Conservation (phyloP, 2,888 invertebrate genomes). For the Papilio protenor region DNA sequence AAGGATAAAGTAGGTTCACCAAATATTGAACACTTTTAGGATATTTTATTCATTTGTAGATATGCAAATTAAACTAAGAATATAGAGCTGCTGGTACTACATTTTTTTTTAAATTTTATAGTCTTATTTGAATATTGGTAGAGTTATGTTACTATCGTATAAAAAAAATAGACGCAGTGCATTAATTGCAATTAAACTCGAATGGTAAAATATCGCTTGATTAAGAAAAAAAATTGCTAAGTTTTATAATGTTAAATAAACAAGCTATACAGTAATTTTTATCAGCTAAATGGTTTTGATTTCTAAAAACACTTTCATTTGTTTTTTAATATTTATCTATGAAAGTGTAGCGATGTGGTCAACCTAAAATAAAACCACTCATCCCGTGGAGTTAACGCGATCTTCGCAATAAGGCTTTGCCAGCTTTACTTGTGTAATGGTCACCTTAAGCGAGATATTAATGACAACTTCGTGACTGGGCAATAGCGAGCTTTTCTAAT, state of each 20-base stretch:
- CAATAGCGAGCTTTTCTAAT: slow-evolving; percentile 42
- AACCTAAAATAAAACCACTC: slow-evolving; percentile 51
- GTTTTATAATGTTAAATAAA: neutral
- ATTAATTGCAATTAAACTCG: neutral
- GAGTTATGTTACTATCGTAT: neutral
- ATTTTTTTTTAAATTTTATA: neutral
- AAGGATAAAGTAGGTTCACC: slow-evolving; percentile 49
- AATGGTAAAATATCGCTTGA: neutral
- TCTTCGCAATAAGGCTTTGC: slow-evolving; percentile 59
- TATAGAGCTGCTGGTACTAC: neutral
- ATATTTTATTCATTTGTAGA: neutral
- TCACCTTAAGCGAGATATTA: slow-evolving; percentile 59
- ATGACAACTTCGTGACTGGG: slow-evolving; percentile 61
- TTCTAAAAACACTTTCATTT: neutral
- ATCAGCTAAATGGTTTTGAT: neutral
- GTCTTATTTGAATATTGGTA: neutral
- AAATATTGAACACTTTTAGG: slow-evolving; percentile 24
- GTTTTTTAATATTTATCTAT: neutral
- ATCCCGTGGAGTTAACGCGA: slow-evolving; percentile 52
- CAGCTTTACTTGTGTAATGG: slow-evolving; percentile 59
- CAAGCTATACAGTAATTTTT: neutral
- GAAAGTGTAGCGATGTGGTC: slow-evolving; percentile 46
- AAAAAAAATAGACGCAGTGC: neutral
- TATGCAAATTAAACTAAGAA: neutral
- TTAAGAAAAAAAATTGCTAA: neutral